Conservation (phyloP, 2,797 vertebrate genomes). For the Malurus splendens region DNA sequence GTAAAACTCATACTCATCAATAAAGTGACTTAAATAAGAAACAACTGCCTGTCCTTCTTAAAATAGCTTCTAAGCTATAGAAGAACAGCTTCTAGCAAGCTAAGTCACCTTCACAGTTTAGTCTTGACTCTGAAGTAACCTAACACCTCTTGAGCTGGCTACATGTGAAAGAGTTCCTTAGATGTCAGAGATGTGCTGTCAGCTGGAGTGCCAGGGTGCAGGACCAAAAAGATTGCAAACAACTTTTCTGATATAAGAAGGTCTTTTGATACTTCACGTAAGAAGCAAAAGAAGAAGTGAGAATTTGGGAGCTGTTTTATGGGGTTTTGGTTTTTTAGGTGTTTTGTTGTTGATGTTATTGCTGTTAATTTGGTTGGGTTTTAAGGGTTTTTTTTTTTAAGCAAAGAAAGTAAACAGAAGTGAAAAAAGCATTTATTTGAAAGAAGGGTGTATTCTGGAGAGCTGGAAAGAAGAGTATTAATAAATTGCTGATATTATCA, state of each 20-base stretch:
- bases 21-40: background rate
- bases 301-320: background rate
- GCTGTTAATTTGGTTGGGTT: background rate
- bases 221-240: background rate
- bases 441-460: background rate
- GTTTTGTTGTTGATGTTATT: background rate
- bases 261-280: background rate
- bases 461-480: background rate
- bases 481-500: background rate
- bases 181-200: background rate
- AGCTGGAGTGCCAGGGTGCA: background rate
- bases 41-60: background rate
- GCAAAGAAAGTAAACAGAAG: background rate
- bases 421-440: background rate
- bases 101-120: background rate
- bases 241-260: background rate
- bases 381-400: background rate
- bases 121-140: background rate
- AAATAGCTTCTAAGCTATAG: background rate
- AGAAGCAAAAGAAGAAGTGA: background rate
- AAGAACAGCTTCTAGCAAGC: background rate
- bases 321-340: rapidly evolving
- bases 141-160: background rate
- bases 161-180: background rate
- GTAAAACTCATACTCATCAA: background rate